phyloP scores from a whole-genome alignment of 2,113 vertebrate species.

The Crotalus tigris region DNA sequence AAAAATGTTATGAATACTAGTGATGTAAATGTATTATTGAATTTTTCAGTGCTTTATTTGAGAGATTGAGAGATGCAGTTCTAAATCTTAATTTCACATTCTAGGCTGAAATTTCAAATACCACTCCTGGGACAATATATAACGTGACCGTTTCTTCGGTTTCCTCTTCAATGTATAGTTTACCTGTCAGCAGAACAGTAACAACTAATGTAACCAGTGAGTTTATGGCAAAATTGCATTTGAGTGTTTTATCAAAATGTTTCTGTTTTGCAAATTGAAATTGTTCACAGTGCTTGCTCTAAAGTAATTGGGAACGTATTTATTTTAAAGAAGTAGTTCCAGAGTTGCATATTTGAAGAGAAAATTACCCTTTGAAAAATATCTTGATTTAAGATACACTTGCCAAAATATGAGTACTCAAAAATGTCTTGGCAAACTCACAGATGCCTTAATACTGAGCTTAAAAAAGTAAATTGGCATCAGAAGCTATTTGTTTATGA shows the following conservation, averaged over 20 bases:
- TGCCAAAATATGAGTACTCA: background rate
- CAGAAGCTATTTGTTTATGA: constrained; percentile 36
- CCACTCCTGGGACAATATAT: constrained; percentile 77
- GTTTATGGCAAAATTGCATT: constrained; percentile 50
- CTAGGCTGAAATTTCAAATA: constrained; percentile 79
- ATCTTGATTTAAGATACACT: background rate
- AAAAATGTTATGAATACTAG: background rate
- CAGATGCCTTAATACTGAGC: constrained; percentile 23
- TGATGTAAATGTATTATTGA: background rate
- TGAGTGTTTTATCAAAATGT: background rate
- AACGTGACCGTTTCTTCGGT: constrained; percentile 76
- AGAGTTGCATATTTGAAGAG: background rate
- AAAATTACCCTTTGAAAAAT: background rate
- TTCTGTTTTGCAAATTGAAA: background rate
- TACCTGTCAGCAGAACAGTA: constrained; percentile 84
- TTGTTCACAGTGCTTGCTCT: background rate
- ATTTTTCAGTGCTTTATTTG: constrained; percentile 2
- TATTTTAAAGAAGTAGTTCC: background rate
- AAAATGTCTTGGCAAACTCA: background rate
- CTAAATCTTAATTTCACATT: constrained; percentile 36
- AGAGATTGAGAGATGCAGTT: constrained; percentile 19
- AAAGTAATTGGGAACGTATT: background rate
- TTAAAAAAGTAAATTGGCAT: constrained; percentile 40
- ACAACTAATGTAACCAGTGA: constrained; percentile 82
- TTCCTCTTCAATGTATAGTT: constrained; percentile 81